phyloP scores from a whole-genome alignment of 2,888 invertebrate genomes.

The Mycalesis mineus region DNA sequence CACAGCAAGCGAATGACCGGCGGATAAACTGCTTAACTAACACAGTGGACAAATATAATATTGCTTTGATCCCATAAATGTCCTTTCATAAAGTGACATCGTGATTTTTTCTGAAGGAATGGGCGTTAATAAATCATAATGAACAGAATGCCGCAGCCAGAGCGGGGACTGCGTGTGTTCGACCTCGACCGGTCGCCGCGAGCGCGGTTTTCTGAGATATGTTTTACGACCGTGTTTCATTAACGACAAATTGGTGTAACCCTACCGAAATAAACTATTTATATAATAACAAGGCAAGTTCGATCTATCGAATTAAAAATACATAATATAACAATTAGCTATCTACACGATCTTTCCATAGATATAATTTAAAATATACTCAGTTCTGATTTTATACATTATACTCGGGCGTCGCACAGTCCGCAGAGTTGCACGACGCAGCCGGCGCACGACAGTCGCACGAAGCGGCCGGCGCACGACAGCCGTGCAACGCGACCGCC shows the following conservation, averaged over 20 bases:
- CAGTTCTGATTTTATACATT: not conserved
- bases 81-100: too few species aligned
- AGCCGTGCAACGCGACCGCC: not conserved
- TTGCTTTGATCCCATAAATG: too few species aligned
- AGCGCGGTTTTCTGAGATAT: not conserved
- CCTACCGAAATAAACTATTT: slow-evolving; percentile 26
- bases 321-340: not conserved
- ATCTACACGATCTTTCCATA: not conserved
- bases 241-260: slow-evolving; percentile 12
- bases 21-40: too few species aligned
- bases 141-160: too few species aligned
- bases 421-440: not conserved
- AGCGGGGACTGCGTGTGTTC: not conserved
- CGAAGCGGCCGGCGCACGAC: not conserved
- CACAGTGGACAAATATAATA: too few species aligned
- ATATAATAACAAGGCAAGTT: slow-evolving; percentile 28
- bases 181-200: too few species aligned
- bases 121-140: too few species aligned
- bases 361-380: not conserved
- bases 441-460: not conserved
- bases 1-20: too few species aligned
- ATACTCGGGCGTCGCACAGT: not conserved
- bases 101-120: too few species aligned
- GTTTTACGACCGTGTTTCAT: not conserved
- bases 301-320: slow-evolving; percentile 7